phyloP scores from a whole-genome alignment of 2,113 vertebrate species.

The Strigops habroptila region DNA sequence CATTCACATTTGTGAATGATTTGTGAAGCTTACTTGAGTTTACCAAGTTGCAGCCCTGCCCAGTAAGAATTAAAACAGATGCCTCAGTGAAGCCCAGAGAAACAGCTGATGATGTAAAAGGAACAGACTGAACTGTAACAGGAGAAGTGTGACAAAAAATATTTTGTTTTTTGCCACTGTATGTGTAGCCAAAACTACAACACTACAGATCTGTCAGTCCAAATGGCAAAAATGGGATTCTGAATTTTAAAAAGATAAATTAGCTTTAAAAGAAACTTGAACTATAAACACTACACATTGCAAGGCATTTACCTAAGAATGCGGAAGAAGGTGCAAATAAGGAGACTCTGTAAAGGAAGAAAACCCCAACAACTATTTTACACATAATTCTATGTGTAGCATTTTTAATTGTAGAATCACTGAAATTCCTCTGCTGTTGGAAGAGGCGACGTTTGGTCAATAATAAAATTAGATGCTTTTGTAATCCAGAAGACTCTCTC shows the following conservation, averaged over 20 bases:
- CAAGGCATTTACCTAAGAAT: background rate
- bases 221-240: conserved; percentile 11
- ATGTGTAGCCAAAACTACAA: conserved; percentile 61
- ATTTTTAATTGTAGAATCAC: background rate
- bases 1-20: conserved; percentile 36
- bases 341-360: background rate
- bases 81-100: conserved; percentile 4
- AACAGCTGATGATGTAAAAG: conserved; percentile 28
- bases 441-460: background rate
- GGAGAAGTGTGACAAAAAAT: conserved; percentile 53
- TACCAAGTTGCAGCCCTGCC: background rate
- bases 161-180: conserved; percentile 58
- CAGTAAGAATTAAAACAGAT: conserved; percentile 52
- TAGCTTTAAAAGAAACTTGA: background rate
- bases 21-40: background rate
- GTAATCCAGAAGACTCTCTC: background rate
- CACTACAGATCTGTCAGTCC: conserved; percentile 36
- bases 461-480: background rate
- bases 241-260: background rate
- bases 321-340: background rate
- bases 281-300: background rate
- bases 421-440: background rate
- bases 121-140: conserved; percentile 61
- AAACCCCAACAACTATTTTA: background rate
- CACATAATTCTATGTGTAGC: background rate